Evolutionary conservation across 30 jellyfish, hydroid and myxozoan species (phyloP).

Genomic region (Turritopsis dohrnii): DNA sequence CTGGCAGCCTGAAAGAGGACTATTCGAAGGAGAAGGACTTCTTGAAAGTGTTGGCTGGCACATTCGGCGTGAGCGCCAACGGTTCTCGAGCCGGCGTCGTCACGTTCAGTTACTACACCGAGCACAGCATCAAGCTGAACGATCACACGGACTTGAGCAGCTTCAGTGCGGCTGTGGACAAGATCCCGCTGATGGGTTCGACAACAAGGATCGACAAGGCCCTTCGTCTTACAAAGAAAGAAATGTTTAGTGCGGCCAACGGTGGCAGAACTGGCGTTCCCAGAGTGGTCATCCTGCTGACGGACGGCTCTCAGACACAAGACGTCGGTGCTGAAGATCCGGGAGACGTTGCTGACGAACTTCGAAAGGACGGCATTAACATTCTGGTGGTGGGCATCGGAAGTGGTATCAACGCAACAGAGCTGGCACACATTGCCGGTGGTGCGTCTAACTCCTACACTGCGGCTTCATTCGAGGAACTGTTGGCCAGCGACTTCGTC

Average conservation of each 20-base stretch:
- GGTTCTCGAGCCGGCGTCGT: constrained; percentile 82
- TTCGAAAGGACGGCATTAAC: constrained; percentile 46
- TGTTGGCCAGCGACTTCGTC: constrained; percentile 10
- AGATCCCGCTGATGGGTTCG: constrained; percentile 56
- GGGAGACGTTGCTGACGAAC: constrained; percentile 49
- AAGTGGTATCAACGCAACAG: constrained; percentile 46
- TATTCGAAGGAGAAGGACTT: constrained; percentile 76
- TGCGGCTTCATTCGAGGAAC: constrained; percentile 34
- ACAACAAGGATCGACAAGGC: constrained; percentile 88
- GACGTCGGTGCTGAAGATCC: constrained; percentile 79
- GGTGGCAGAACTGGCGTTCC: constrained; percentile 59
- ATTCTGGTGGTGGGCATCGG: constrained; percentile 73
- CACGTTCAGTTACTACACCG: constrained; percentile 67
- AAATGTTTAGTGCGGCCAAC: constrained; percentile 34
- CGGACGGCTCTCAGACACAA: constrained; percentile 82
- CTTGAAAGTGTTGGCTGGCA: constrained; percentile 54
- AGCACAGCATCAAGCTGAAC: constrained; percentile 47
- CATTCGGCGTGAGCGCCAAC: constrained; percentile 36
- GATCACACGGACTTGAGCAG: constrained; percentile 27
- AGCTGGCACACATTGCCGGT: constrained; percentile 60
- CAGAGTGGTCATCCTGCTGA: constrained; percentile 52
- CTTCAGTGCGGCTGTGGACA: constrained; percentile 65
- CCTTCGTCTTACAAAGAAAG: constrained; percentile 48
- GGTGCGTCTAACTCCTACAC: constrained; percentile 20
- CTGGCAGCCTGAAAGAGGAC: constrained; percentile 59